Evolutionary conservation across 2,888 invertebrate genomes (phyloP).

Genomic region (Rotaria magnacalcarata): DNA sequence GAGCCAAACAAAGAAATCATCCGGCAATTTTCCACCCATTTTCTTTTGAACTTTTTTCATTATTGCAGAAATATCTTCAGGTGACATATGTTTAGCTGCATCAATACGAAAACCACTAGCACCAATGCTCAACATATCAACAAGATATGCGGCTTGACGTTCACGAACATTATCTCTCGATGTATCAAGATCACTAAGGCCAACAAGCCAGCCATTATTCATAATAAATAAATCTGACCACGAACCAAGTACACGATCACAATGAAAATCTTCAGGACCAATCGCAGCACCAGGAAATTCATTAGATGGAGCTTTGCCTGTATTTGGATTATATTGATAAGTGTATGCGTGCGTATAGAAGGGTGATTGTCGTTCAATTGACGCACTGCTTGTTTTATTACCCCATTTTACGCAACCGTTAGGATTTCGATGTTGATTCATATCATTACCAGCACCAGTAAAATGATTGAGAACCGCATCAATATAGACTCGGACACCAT

Average conservation of each 20-base stretch:
- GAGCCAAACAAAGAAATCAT: slow-evolving; percentile 47
- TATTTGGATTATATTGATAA: slow-evolving; percentile 46
- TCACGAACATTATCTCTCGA: slow-evolving; percentile 44
- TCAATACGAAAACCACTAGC: slow-evolving; percentile 45
- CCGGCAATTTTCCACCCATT: slow-evolving; percentile 46
- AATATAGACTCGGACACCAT: slow-evolving; percentile 43
- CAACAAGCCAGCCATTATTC: slow-evolving; percentile 46
- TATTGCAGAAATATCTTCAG: slow-evolving; percentile 44
- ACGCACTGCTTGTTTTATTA: slow-evolving; percentile 44
- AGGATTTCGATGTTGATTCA: slow-evolving; percentile 45
- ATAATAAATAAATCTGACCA: slow-evolving; percentile 47
- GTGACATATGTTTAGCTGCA: slow-evolving; percentile 46
- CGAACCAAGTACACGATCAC: slow-evolving; percentile 44
- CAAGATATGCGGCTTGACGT: slow-evolving; percentile 45
- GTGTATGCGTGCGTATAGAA: slow-evolving; percentile 45
- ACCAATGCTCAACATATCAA: slow-evolving; percentile 44
- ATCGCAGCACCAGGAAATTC: slow-evolving; percentile 46
- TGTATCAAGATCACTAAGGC: slow-evolving; percentile 45
- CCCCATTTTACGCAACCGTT: slow-evolving; percentile 45
- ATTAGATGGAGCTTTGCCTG: slow-evolving; percentile 44
- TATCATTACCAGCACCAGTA: slow-evolving; percentile 45
- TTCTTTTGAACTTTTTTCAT: slow-evolving; percentile 44
- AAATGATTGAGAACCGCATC: slow-evolving; percentile 46
- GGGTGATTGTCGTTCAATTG: slow-evolving; percentile 43
- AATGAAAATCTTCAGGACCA: slow-evolving; percentile 45